Evolutionary conservation across 2,888 invertebrate species (phyloP), one percentile per base, ranked within the genome.

Genomic region (Acrocera orbiculus): DNA sequence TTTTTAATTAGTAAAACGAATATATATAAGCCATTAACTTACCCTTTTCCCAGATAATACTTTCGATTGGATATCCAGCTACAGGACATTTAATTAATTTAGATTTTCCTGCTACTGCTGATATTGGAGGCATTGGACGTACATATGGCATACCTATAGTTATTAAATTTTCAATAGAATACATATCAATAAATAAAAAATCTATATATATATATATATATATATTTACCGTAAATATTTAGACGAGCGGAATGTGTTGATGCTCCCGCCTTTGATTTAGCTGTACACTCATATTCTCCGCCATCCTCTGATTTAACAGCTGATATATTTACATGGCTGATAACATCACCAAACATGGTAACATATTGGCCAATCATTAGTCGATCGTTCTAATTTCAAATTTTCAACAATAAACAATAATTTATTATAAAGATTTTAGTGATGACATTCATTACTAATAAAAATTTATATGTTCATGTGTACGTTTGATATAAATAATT

Each of bases 301-400:
- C 86, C 86, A 57, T 87, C 87, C 63, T 85, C 85, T 34, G 82
- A 78, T 47, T 81, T 78, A 32, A 85, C 76, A 30, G 76, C 71
- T 44, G 81, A 80, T 50, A 89, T 78, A 64, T 89, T 89, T 34
- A 87, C 79, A 62, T 87, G 86, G 49, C 85, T 85, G 51, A 87
- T 83, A 30, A 87, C 86, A 55, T 86, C 86, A 47, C 86, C 86
- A 60, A 85, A 85, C 27, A 85, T 70, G 3, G 86, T 87, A 32
- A 87, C 86, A 60, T 87, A 86, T 56, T 87, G 86, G 2, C 86
- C 86, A 35, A 86, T 83, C 52, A 86, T 73, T 51, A 85, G 82
- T 49, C 87, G 64, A 47, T 67, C 66, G 46, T 63, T 63, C 57
- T 65, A 54, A 1, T 41, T 42, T 17, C 23, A 31, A 26, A 27